Evolutionary conservation across 1,140 invertebrate species (phyloP).

Genomic region (Apocrypta bakeri): DNA sequence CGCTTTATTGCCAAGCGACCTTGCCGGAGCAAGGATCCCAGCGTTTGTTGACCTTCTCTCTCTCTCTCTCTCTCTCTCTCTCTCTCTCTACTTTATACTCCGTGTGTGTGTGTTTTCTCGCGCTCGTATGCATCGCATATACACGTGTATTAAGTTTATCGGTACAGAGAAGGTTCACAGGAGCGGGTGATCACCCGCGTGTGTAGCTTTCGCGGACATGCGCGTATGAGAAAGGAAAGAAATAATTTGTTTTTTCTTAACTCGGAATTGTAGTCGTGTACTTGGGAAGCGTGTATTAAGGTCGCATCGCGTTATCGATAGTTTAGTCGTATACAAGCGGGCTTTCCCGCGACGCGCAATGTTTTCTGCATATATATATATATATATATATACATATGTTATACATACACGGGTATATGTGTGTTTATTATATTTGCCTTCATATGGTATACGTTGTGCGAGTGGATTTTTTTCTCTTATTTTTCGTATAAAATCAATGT

Average conservation of each 20-base stretch:
- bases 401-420: too few relatives aligned
- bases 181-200: too few relatives aligned
- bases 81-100: too few relatives aligned
- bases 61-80: too few relatives aligned
- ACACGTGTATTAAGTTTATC: background rate
- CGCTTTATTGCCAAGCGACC: slow-evolving; percentile 58
- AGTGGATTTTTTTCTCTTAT: background rate
- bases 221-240: too few relatives aligned
- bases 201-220: background rate
- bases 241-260: background rate
- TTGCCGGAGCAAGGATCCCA: slow-evolving; percentile 65
- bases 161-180: too few relatives aligned
- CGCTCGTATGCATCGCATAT: too few relatives aligned
- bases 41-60: slow-evolving; percentile 38
- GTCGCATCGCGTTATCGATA: background rate
- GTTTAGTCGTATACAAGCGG: background rate
- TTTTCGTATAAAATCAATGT: background rate
- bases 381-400: too few relatives aligned
- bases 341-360: background rate
- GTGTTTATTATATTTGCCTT: too few relatives aligned
- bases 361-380: too few relatives aligned
- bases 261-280: background rate
- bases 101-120: too few relatives aligned
- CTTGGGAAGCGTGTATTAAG: background rate
- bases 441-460: too few relatives aligned